Percentiles rank a stretch among this genome's conserved stretches.
These are phyloP conservation scores for Chascanopsetta lugubris DNA, from an alignment of 2,113 vertebrate genomes.

Conservation along the genomic window DNA sequence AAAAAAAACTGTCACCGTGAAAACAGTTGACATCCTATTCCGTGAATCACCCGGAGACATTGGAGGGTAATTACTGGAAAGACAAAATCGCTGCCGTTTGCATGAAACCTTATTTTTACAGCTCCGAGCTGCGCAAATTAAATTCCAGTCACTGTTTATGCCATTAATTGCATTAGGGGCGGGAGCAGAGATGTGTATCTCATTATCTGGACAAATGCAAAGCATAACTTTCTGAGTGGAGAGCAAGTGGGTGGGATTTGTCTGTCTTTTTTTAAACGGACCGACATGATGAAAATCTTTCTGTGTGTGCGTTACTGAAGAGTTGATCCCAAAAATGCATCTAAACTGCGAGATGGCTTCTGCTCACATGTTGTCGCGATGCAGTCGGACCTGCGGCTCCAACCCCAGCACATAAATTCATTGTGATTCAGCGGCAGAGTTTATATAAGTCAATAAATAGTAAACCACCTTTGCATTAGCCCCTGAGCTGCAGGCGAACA, in stretches of 20 bases:
- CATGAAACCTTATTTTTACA: constrained; percentile 35
- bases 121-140: constrained; percentile 16
- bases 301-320: neutral
- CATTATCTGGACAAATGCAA: neutral
- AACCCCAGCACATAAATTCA: constrained; percentile 22
- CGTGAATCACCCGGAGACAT: constrained; percentile 13
- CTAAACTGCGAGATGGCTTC: neutral
- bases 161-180: constrained; percentile 8
- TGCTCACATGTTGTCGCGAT: neutral
- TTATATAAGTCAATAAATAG: constrained; percentile 39
- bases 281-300: neutral
- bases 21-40: constrained; percentile 16
- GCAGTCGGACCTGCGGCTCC: neutral
- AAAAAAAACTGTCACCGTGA: neutral
- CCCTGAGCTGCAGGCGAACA: constrained; percentile 15
- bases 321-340: neutral
- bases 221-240: neutral
- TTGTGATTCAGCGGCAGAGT: constrained; percentile 32
- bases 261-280: neutral
- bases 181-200: constrained; percentile 6
- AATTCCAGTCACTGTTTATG: too few species aligned
- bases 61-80: constrained; percentile 19
- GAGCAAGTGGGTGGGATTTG: neutral
- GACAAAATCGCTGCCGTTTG: constrained; percentile 5
- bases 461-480: constrained; percentile 28